Evolutionary conservation across 2,797 vertebrate genomes (phyloP).

Genomic region (Microctenopoma stevenorrisi): DNA sequence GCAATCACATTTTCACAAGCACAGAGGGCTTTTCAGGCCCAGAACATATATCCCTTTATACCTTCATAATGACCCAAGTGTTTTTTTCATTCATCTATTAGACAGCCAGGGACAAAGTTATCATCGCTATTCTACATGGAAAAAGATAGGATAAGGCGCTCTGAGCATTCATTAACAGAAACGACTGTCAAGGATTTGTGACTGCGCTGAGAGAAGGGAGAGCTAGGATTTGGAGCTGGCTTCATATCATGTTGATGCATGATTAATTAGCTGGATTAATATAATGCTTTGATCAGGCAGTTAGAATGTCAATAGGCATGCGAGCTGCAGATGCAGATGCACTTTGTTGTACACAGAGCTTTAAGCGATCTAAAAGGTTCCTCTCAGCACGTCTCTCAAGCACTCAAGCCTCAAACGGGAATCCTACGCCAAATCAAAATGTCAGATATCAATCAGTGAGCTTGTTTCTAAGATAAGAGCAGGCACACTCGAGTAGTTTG

Average conservation of each 20-base stretch:
- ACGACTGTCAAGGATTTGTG: slow-evolving; percentile 57
- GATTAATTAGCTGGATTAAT: slow-evolving; percentile 71
- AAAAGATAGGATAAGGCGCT: slow-evolving; percentile 48
- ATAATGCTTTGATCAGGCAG: slow-evolving; percentile 63
- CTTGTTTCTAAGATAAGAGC: slow-evolving; percentile 46
- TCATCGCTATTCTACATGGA: slow-evolving; percentile 44
- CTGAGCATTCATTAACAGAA: slow-evolving; percentile 45
- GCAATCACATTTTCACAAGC: slow-evolving; percentile 69
- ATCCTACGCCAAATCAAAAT: slow-evolving; percentile 53
- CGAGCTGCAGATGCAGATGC: slow-evolving; percentile 38
- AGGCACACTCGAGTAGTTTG: slow-evolving; percentile 19
- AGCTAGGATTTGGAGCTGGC: slow-evolving; percentile 18
- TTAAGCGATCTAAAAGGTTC: slow-evolving; percentile 51
- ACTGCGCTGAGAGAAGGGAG: slow-evolving; percentile 27
- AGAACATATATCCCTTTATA: slow-evolving; percentile 59
- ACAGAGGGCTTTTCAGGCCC: slow-evolving; percentile 52
- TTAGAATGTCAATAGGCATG: slow-evolving; percentile 57
- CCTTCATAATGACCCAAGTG: slow-evolving; percentile 57
- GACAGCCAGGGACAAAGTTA: slow-evolving; percentile 57
- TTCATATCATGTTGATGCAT: slow-evolving; percentile 56
- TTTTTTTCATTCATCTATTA: slow-evolving; percentile 47
- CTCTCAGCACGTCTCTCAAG: slow-evolving; percentile 36
- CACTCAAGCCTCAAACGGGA: slow-evolving; percentile 47
- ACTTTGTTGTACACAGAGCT: slow-evolving; percentile 53
- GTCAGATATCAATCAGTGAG: slow-evolving; percentile 63